These are phyloP conservation scores for Rhinolophus ferrumequinum DNA, from an alignment of 2,113 vertebrate genomes.

Conservation along the genomic window DNA sequence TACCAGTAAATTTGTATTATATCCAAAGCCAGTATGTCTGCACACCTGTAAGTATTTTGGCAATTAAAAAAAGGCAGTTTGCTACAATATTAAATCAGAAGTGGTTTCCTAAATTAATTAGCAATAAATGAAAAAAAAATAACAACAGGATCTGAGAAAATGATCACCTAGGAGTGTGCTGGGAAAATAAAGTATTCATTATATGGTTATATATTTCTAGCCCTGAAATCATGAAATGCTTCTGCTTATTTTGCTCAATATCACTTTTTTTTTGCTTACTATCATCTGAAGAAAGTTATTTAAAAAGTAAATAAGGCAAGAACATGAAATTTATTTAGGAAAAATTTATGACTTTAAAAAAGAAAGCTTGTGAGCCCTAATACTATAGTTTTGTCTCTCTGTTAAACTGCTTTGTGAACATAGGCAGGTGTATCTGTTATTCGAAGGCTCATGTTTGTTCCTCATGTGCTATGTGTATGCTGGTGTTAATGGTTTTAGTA, in stretches of 20 bases:
- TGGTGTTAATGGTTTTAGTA: constrained; percentile 9
- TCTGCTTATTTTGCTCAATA: constrained; percentile 36
- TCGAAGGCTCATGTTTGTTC: not conserved
- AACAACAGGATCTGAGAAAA: constrained; percentile 34
- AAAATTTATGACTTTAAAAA: constrained; percentile 43
- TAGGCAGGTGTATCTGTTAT: not conserved
- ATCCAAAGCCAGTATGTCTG: constrained; percentile 30
- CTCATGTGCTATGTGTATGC: not conserved
- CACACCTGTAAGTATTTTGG: constrained; percentile 64
- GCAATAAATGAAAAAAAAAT: constrained; percentile 40
- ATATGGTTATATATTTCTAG: not conserved
- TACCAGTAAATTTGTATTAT: constrained; percentile 25
- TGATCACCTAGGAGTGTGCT: constrained; percentile 34
- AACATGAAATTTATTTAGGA: not conserved
- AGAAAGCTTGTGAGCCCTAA: not conserved
- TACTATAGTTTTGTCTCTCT: not conserved
- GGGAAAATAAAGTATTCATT: constrained; percentile 64
- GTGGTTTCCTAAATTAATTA: constrained; percentile 56
- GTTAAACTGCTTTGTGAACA: not conserved
- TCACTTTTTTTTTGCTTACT: not conserved
- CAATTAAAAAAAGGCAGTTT: constrained; percentile 54
- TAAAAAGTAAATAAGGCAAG: constrained; percentile 3
- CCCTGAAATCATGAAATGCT: not conserved
- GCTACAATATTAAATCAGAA: constrained; percentile 29
- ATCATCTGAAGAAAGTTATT: not conserved